Conservation (phyloP, 1,140 invertebrate species). For the Hetaerina americana region DNA sequence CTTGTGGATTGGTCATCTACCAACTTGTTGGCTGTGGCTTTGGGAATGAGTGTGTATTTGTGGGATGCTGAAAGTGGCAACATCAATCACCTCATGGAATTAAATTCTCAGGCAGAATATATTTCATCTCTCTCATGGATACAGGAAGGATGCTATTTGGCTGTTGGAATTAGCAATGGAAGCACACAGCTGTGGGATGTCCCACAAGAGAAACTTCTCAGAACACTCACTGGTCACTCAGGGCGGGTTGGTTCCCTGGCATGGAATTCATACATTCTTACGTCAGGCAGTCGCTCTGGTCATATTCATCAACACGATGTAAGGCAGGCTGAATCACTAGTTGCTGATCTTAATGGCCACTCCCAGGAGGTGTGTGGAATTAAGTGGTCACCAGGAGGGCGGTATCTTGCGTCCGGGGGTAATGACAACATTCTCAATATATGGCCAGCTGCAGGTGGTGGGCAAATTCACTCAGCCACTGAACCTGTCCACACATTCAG, state of each 20-base stretch:
- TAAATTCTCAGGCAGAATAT: constrained; percentile 60
- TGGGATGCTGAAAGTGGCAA: constrained; percentile 90
- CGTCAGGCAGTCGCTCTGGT: constrained; percentile 74
- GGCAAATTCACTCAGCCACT: constrained; percentile 43
- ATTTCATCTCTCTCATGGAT: constrained; percentile 85
- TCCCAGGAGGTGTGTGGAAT: constrained; percentile 88
- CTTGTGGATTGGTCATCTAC: constrained; percentile 90
- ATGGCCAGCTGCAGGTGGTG: constrained; percentile 50
- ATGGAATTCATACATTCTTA: constrained; percentile 82
- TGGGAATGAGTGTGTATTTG: constrained; percentile 75
- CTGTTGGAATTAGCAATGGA: constrained; percentile 73
- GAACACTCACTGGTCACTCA: constrained; percentile 66
- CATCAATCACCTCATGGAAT: constrained; percentile 70
- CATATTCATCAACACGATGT: constrained; percentile 93
- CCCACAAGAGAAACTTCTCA: constrained; percentile 43
- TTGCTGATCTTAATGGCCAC: constrained; percentile 62
- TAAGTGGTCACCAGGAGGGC: constrained; percentile 89
- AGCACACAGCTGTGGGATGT: constrained; percentile 62
- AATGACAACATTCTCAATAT: constrained; percentile 90
- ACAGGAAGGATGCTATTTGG: constrained; percentile 73
- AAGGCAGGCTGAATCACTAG: constrained; percentile 67
- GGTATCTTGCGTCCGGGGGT: constrained; percentile 84
- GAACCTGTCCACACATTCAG: constrained; percentile 57
- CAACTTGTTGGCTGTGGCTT: constrained; percentile 85
- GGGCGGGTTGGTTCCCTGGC: constrained; percentile 73